Evolutionary conservation across 2,888 invertebrate genomes (phyloP).

Genomic region (Ectropis crepuscularia): DNA sequence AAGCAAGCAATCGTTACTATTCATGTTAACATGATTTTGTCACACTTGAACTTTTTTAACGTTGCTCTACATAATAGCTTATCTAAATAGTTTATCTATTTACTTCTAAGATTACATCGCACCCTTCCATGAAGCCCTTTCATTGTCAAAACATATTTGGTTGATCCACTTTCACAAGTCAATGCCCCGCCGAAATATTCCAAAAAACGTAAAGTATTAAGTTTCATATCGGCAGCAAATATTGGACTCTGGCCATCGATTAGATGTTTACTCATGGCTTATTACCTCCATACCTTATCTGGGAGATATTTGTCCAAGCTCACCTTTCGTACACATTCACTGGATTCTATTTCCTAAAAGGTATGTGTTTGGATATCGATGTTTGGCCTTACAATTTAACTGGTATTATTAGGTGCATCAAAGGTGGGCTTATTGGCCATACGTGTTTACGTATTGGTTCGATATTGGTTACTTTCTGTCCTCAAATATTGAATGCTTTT

Average conservation of each 20-base stretch:
- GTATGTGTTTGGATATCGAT: conserved; percentile 32
- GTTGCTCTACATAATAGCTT: conserved; percentile 3
- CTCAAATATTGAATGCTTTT: conserved; percentile 14
- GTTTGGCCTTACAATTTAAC: conserved; percentile 45
- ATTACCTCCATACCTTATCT: conserved; percentile 57
- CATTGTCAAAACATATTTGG: conserved; percentile 35
- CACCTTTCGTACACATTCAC: conserved; percentile 44
- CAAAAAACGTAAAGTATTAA: conserved; percentile 44
- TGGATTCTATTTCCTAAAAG: conserved; percentile 41
- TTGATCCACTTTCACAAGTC: conserved; percentile 48
- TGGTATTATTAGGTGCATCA: conserved; percentile 34
- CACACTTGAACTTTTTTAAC: conserved; percentile 4
- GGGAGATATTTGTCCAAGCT: conserved; percentile 51
- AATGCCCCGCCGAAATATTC: conserved; percentile 48
- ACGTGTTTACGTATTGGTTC: conserved; percentile 20
- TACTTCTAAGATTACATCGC: conserved; percentile 15
- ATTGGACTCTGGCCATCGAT: conserved; percentile 57
- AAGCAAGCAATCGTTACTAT: conserved; percentile 2
- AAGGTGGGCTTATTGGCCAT: conserved; percentile 37
- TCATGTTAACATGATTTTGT: conserved; percentile 4
- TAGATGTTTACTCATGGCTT: conserved; percentile 58
- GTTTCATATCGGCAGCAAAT: conserved; percentile 59
- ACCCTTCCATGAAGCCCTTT: conserved; percentile 24
- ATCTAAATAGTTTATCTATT: conserved; percentile 18
- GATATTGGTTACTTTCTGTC: conserved; percentile 23